Percentiles rank a stretch among this genome's conserved stretches.
phyloP scores from a whole-genome alignment of 2,113 vertebrate species.

The Craseonycteris thonglongyai region DNA sequence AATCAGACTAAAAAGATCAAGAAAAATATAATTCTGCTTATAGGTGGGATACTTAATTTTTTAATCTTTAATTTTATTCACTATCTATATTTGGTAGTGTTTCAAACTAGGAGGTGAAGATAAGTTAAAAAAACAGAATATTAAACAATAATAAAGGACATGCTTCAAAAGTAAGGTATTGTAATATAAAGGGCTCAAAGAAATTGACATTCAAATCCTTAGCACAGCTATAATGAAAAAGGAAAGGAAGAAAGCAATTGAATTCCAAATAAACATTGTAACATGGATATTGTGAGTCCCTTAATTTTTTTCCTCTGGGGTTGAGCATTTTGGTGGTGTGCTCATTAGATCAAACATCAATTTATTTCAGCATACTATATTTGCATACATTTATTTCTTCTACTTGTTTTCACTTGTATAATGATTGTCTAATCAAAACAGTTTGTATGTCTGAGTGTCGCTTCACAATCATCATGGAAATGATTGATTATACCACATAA shows the following conservation, averaged over 20 bases:
- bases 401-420: neutral
- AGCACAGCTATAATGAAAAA: conserved; percentile 43
- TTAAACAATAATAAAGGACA: conserved; percentile 26
- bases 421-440: neutral
- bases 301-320: neutral
- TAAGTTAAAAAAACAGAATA: conserved; percentile 17
- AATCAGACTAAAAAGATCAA: too few species aligned
- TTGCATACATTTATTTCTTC: neutral
- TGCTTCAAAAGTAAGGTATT: neutral
- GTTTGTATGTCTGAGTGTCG: neutral
- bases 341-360: neutral
- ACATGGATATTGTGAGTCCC: neutral
- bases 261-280: neutral
- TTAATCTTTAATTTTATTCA: conserved; percentile 41
- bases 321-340: neutral
- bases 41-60: neutral
- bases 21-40: too few species aligned
- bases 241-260: neutral
- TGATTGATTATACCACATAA: neutral
- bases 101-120: neutral
- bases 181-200: conserved; percentile 26
- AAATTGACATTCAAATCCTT: conserved; percentile 54
- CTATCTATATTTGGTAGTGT: neutral
- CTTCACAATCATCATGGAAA: fast-evolving
- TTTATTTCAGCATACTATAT: neutral